Percentiles rank a stretch among this genome's conserved stretches.
Evolutionary conservation across 2,113 vertebrate species (phyloP).

Genomic region (Opisthocomus hoazin): DNA sequence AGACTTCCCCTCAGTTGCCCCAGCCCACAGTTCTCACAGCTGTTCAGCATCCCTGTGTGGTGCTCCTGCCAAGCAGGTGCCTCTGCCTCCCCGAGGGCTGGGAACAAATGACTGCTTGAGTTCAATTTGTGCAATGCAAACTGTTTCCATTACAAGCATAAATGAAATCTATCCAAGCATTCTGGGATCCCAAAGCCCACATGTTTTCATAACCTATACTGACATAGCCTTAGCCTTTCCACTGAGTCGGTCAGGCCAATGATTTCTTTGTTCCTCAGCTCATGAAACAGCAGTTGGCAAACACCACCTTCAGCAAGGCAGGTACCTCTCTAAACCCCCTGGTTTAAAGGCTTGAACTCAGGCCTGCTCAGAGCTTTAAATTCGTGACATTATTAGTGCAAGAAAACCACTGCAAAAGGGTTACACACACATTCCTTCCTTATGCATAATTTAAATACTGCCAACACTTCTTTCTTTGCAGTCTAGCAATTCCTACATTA

Average conservation of each 20-base stretch:
- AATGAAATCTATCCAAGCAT: neutral
- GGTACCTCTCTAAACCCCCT: neutral
- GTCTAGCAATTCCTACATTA: neutral
- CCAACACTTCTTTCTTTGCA: neutral
- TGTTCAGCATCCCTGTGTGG: neutral
- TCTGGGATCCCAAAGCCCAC: neutral
- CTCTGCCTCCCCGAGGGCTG: neutral
- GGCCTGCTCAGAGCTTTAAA: neutral
- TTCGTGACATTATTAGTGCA: neutral
- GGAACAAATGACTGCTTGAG: neutral
- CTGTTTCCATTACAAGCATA: neutral
- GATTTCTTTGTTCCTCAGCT: slow-evolving; percentile 9
- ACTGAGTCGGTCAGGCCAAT: neutral
- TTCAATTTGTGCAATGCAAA: neutral
- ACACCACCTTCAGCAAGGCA: neutral
- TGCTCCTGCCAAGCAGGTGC: slow-evolving; percentile 45
- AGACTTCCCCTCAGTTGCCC: neutral
- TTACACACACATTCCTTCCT: neutral
- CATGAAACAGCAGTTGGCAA: neutral
- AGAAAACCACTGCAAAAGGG: neutral
- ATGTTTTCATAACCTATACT: neutral
- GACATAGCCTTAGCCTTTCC: neutral
- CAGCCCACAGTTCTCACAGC: neutral
- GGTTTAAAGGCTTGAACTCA: neutral
- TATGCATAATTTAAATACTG: neutral